Evolutionary conservation across 2,797 vertebrate species (phyloP).

Genomic region (Catostomus latipinnis): DNA sequence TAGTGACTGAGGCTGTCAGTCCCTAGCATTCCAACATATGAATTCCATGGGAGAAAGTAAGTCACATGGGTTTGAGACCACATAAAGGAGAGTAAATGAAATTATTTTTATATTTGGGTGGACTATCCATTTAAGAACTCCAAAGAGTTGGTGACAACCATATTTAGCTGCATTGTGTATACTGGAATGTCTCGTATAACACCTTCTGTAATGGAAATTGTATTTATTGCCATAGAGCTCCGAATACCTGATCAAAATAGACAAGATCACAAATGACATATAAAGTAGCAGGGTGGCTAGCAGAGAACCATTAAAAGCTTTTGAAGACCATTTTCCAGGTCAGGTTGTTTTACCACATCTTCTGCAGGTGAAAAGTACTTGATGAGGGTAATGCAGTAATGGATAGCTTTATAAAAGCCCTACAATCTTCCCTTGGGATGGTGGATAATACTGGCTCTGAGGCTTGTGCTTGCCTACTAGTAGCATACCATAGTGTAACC

Average conservation of each 20-base stretch:
- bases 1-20: too few species aligned
- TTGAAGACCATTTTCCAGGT: background rate
- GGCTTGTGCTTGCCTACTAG: background rate
- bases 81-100: too few species aligned
- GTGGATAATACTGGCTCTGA: background rate
- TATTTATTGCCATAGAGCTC: background rate
- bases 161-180: too few species aligned
- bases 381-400: background rate
- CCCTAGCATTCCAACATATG: too few species aligned
- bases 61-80: too few species aligned
- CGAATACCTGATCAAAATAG: conserved; percentile 12
- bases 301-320: background rate
- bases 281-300: conserved; percentile 1
- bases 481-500: background rate
- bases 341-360: background rate
- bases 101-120: too few species aligned
- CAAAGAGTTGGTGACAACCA: too few species aligned
- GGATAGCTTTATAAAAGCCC: background rate
- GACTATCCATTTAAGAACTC: too few species aligned
- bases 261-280: background rate
- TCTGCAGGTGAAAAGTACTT: background rate
- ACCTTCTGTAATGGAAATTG: background rate
- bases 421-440: background rate
- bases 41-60: too few species aligned
- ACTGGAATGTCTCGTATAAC: conserved; percentile 2